phyloP scores from a whole-genome alignment of 1,140 invertebrate genomes.

The Aphelinus atriplicis region DNA sequence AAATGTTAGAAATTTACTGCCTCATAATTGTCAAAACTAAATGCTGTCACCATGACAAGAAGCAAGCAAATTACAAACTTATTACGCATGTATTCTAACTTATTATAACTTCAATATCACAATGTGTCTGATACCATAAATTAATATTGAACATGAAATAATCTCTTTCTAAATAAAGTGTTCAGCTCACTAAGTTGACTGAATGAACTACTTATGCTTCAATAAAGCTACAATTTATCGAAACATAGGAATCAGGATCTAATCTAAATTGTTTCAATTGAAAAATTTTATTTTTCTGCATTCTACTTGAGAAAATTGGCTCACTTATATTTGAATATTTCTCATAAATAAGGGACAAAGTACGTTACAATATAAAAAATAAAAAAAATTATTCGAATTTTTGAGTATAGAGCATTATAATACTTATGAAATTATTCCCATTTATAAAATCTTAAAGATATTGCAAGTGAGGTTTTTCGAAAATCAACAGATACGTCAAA shows the following conservation, averaged over 20 bases:
- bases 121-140: constrained; percentile 50
- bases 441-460: too few relatives aligned
- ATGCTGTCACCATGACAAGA: not conserved
- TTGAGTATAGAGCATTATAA: too few relatives aligned
- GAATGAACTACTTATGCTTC: constrained; percentile 17
- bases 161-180: constrained; percentile 16
- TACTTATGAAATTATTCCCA: too few relatives aligned
- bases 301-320: too few relatives aligned
- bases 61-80: constrained; percentile 5
- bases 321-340: too few relatives aligned
- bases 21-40: constrained; percentile 1
- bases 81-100: constrained; percentile 10
- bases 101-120: constrained; percentile 54
- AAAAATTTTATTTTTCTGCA: not conserved
- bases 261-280: not conserved
- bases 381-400: too few relatives aligned
- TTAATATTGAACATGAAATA: constrained; percentile 44
- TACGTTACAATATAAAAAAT: not conserved
- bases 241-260: constrained; percentile 16
- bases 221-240: not conserved
- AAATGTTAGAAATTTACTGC: constrained; percentile 13
- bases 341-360: not conserved
- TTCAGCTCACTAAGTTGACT: constrained; percentile 20
- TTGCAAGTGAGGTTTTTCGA: too few relatives aligned
- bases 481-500: not conserved